These are phyloP conservation scores for Montipora capricornis DNA, from an alignment of 64 coral and sea anemone species.

Conservation along the genomic window DNA sequence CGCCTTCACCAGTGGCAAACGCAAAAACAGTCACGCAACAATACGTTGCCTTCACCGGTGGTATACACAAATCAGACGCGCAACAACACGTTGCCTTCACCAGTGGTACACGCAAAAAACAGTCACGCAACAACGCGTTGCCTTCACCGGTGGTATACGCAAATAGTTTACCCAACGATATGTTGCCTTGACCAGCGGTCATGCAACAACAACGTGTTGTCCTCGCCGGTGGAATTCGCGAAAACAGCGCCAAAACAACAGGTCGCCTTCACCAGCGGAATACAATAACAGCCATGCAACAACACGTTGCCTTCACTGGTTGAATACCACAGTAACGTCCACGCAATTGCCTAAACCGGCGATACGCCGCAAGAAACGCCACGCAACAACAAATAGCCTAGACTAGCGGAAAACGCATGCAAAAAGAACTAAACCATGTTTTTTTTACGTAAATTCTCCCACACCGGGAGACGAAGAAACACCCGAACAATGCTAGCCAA, in stretches of 20 bases:
- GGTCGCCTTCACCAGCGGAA: too few species aligned
- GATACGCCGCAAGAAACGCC: background rate
- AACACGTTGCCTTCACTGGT: too few species aligned
- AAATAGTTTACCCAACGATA: background rate
- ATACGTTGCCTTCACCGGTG: background rate
- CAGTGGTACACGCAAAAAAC: background rate
- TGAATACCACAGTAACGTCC: too few species aligned
- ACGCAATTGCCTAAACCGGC: background rate
- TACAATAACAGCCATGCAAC: too few species aligned
- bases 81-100: conserved; percentile 3
- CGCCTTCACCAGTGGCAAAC: too few species aligned
- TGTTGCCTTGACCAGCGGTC: background rate
- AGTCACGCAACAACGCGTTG: conserved; percentile 9
- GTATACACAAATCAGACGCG: background rate
- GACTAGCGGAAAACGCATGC: background rate
- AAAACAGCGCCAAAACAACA: too few species aligned
- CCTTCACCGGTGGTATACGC: conserved; percentile 3
- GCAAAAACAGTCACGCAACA: too few species aligned
- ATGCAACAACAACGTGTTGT: background rate
- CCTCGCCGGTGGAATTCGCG: too few species aligned
- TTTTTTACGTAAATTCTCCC: background rate
- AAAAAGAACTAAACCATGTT: background rate
- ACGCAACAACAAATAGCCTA: background rate
- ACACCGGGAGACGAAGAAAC: background rate
- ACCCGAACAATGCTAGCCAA: background rate